Conservation (phyloP, 2,113 vertebrate genomes). For the Pelvicachromis taeniatus region DNA sequence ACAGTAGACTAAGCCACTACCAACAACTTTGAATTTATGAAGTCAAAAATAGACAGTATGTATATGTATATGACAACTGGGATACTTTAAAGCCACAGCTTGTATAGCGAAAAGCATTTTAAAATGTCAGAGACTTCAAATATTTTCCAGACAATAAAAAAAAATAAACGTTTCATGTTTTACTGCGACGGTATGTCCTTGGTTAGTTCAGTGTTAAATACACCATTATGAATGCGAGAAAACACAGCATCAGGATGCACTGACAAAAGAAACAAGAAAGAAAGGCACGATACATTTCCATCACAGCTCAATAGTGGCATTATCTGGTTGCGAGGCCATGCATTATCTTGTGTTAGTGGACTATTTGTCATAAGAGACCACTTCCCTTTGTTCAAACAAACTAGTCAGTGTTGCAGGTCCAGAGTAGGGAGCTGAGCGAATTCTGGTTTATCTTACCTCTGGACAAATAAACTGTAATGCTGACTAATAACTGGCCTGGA, state of each 20-base stretch:
- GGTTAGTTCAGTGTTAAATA: conserved; percentile 18
- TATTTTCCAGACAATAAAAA: conserved; percentile 16
- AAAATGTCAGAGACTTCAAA: conserved; percentile 38
- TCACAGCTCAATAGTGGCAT: conserved; percentile 52
- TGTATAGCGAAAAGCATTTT: conserved; percentile 1
- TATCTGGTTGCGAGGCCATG: conserved; percentile 63
- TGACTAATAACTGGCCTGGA: conserved; percentile 90
- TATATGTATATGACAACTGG: not conserved
- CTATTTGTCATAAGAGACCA: conserved; percentile 85
- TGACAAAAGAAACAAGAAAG: not conserved
- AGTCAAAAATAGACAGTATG: not conserved
- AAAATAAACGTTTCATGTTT: not conserved
- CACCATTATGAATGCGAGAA: conserved; percentile 1
- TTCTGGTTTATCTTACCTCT: conserved; percentile 88
- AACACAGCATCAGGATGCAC: conserved; percentile 20
- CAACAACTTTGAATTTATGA: not conserved
- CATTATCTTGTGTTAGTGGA: conserved; percentile 80
- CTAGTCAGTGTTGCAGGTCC: conserved; percentile 70
- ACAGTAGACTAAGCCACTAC: not conserved
- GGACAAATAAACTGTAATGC: conserved; percentile 90
- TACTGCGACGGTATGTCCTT: conserved; percentile 5
- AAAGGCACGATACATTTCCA: conserved; percentile 17
- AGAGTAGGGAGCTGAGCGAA: conserved; percentile 68
- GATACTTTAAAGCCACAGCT: not conserved
- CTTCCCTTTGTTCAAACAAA: conserved; percentile 89